Percentiles rank a stretch among this genome's conserved stretches.
These are phyloP conservation scores for Melinopterus prodromus DNA, from an alignment of 2,888 invertebrate species.

Conservation along the genomic window DNA sequence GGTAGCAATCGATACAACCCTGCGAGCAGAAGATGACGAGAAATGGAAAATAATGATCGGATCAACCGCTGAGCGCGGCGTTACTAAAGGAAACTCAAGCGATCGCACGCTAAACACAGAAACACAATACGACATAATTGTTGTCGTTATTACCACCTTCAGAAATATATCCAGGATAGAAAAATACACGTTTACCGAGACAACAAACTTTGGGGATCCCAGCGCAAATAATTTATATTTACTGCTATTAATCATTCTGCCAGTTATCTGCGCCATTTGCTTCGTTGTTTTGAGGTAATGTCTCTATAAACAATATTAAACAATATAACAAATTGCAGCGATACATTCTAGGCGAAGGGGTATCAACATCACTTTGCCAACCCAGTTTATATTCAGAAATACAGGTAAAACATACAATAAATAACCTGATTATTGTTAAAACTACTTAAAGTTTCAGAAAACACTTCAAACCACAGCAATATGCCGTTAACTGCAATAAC, in stretches of 20 bases:
- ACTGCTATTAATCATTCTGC: not conserved
- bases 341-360: not conserved
- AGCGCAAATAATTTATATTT: not conserved
- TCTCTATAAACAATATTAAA: not conserved
- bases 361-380: not conserved
- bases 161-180: not conserved
- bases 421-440: not conserved
- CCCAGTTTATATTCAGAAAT: not conserved
- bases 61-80: not conserved
- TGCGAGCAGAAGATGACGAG: not conserved
- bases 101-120: not conserved
- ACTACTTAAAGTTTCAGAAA: not conserved
- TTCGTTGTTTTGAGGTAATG: not conserved
- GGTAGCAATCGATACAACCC: not conserved
- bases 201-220: not conserved
- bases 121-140: not conserved
- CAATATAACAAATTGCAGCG: not conserved
- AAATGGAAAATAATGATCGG: not conserved
- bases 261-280: not conserved
- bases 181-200: not conserved
- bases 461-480: not conserved
- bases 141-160: not conserved
- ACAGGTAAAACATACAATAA: not conserved
- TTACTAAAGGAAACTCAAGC: not conserved
- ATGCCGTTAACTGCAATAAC: not conserved